These are phyloP conservation scores for Podarcis cretensis DNA, from an alignment of 2,113 vertebrate species.

Conservation along the genomic window DNA sequence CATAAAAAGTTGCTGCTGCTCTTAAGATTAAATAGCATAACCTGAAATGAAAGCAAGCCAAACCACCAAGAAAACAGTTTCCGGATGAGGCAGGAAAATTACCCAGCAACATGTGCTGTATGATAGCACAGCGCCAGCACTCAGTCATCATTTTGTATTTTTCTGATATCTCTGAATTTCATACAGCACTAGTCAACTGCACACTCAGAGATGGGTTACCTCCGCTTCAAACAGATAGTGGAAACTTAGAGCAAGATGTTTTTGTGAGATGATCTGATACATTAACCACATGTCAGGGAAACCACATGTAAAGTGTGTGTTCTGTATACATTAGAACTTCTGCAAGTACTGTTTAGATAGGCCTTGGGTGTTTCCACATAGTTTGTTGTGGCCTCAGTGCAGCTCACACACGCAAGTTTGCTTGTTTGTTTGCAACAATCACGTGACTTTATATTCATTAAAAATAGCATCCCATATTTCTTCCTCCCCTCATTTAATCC, in stretches of 20 bases:
- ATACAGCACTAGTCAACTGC: not conserved
- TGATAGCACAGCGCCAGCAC: not conserved
- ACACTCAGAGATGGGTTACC: not conserved
- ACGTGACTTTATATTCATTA: no score
- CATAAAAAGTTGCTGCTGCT: no score
- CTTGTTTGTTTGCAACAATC: no score
- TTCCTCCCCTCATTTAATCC: no score
- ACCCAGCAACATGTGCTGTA: not conserved
- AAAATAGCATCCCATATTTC: no score
- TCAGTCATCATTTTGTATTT: not conserved
- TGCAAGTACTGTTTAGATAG: no score
- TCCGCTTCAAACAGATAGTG: not conserved
- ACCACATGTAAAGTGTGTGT: not conserved
- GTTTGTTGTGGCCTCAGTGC: no score
- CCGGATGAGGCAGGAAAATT: not conserved
- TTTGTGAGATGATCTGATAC: not conserved
- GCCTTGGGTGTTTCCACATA: no score
- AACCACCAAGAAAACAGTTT: not conserved
- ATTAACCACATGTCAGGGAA: not conserved
- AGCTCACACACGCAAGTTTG: no score
- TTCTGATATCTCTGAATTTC: not conserved
- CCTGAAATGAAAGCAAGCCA: no score
- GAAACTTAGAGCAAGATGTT: not conserved
- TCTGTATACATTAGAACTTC: not conserved
- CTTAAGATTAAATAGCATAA: no score